Evolutionary conservation across 1,140 invertebrate genomes (phyloP).

Genomic region (Notospermus geniculatus): DNA sequence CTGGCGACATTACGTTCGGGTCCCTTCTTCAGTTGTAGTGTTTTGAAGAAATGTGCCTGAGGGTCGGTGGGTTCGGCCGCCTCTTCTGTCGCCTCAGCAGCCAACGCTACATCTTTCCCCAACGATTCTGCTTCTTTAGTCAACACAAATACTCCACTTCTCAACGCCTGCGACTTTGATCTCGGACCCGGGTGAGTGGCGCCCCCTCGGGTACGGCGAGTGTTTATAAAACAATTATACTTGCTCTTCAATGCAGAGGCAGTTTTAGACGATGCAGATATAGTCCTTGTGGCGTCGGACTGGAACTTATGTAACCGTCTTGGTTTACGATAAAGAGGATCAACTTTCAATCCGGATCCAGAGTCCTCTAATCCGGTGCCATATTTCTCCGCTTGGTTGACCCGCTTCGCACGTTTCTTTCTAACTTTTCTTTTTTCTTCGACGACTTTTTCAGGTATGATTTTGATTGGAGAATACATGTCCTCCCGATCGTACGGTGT

Average conservation of each 20-base stretch:
- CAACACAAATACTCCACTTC: no score
- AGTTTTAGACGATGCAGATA: conserved; percentile 27
- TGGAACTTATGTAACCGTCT: not conserved
- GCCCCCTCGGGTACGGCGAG: conserved; percentile 13
- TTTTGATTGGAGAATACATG: conserved; percentile 28
- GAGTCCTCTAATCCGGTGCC: no score
- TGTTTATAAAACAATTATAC: conserved; percentile 39
- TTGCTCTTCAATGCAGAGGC: conserved; percentile 41
- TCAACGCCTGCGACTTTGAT: no score
- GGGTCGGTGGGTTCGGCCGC: no score
- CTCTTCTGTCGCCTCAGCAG: no score
- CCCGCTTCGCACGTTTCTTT: not conserved
- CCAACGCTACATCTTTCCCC: no score
- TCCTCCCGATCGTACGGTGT: conserved; percentile 60
- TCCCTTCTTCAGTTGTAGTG: no score
- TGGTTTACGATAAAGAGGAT: not conserved
- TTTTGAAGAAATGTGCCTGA: no score
- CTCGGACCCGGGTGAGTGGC: no score
- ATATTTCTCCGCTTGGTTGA: no score
- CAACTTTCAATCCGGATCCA: not conserved
- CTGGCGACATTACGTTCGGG: no score
- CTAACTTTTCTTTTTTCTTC: not conserved
- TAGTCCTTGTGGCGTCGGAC: not conserved
- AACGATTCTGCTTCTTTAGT: no score
- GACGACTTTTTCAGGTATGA: not conserved